phyloP scores from a whole-genome alignment of 2,113 vertebrate genomes.

The Alethe castanea region DNA sequence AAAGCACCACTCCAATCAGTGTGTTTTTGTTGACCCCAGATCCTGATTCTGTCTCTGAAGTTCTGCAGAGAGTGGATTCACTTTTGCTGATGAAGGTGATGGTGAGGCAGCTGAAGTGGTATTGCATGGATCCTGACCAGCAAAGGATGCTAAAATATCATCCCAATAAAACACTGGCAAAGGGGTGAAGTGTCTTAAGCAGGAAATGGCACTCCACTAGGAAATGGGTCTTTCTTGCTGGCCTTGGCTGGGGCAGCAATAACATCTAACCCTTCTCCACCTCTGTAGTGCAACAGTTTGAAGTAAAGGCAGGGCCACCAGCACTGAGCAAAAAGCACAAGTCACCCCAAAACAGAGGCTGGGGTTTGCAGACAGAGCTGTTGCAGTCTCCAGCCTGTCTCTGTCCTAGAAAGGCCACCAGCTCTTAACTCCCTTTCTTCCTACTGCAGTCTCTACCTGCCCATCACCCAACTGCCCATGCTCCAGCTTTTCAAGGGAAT shows the following conservation, averaged over 20 bases:
- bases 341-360: not conserved
- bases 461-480: not conserved
- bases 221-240: not conserved
- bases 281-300: not conserved
- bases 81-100: not conserved
- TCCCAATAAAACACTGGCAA: not conserved
- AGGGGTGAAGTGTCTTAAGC: not conserved
- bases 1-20: not conserved
- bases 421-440: not conserved
- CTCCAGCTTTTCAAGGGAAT: not conserved
- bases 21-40: not conserved
- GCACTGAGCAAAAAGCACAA: not conserved
- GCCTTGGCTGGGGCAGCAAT: not conserved
- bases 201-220: not conserved
- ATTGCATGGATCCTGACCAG: not conserved
- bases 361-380: not conserved
- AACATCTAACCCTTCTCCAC: not conserved
- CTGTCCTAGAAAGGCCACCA: not conserved
- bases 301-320: not conserved
- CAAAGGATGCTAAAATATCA: not conserved
- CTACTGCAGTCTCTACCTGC: not conserved
- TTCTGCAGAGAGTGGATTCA: not conserved
- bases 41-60: not conserved
- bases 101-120: not conserved
- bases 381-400: not conserved